Evolutionary conservation across 2,888 invertebrate genomes (phyloP).

Genomic region (Vandiemenella viatica): DNA sequence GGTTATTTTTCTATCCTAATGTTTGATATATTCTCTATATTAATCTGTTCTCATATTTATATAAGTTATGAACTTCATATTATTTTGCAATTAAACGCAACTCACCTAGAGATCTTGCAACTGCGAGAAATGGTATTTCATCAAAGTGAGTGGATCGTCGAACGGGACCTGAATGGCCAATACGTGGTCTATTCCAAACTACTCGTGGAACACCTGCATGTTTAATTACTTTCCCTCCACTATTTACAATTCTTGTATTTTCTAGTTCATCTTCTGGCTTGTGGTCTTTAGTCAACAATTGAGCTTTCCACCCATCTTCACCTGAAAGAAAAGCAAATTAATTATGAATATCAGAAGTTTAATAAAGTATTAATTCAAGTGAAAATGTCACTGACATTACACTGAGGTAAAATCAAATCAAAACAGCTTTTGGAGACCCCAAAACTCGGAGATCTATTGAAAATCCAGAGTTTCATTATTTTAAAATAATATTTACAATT

Average conservation of each 20-base stretch:
- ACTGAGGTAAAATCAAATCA: too few species aligned
- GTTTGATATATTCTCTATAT: too few species aligned
- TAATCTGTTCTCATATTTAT: too few species aligned
- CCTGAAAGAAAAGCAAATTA: slow-evolving; percentile 29
- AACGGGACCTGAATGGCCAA: slow-evolving; percentile 75
- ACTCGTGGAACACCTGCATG: slow-evolving; percentile 84
- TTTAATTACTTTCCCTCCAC: slow-evolving; percentile 63
- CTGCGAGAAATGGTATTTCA: slow-evolving; percentile 89
- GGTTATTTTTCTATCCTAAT: too few species aligned
- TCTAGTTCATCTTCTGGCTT: slow-evolving; percentile 84
- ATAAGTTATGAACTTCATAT: too few species aligned
- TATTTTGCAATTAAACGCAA: not conserved
- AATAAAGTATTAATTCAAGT: too few species aligned
- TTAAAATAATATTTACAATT: too few species aligned
- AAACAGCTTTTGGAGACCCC: too few species aligned
- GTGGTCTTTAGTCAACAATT: slow-evolving; percentile 78
- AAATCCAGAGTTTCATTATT: too few species aligned
- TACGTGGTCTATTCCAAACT: slow-evolving; percentile 87
- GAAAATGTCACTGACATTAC: too few species aligned
- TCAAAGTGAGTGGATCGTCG: slow-evolving; percentile 79
- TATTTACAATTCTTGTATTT: slow-evolving; percentile 63
- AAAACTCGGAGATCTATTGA: too few species aligned
- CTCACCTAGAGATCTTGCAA: slow-evolving; percentile 77
- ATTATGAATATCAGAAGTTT: too few species aligned
- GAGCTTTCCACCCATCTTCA: slow-evolving; percentile 59